These are phyloP conservation scores for Drosophila trichaetosa DNA, from an alignment of 2,888 invertebrate species.

Conservation along the genomic window DNA sequence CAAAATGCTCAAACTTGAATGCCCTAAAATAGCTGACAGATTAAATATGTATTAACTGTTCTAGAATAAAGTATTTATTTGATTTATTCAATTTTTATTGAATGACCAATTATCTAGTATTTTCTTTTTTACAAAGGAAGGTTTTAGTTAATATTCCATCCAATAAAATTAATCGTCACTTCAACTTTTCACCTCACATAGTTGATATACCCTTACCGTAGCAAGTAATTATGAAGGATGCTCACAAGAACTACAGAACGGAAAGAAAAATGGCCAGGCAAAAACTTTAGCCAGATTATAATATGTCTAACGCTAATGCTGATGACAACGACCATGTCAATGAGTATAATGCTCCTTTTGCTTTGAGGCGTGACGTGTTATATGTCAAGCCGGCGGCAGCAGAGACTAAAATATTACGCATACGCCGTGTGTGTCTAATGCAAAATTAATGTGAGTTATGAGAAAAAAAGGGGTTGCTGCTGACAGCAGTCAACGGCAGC, in stretches of 20 bases:
- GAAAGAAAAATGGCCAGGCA: conserved; percentile 17
- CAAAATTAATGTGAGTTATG: conserved; percentile 38
- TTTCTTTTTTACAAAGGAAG: not conserved
- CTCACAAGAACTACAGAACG: conserved; percentile 17
- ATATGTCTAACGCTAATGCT: conserved; percentile 68
- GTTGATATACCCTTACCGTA: not conserved
- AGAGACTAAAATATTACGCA: conserved; percentile 51
- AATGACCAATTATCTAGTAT: not conserved
- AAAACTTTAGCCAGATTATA: conserved; percentile 54
- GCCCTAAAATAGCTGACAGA: not conserved
- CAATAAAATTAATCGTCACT: not conserved
- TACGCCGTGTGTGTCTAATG: conserved; percentile 51
- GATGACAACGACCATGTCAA: conserved; percentile 51
- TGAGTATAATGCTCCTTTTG: conserved; percentile 37
- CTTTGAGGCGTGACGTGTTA: conserved; percentile 31
- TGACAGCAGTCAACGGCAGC: not conserved
- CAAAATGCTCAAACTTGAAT: not conserved
- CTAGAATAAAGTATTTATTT: not conserved
- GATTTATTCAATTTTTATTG: not conserved
- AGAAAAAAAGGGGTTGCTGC: conserved; percentile 50
- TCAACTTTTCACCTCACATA: not conserved
- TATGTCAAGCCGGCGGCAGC: conserved; percentile 43
- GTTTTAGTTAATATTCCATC: not conserved
- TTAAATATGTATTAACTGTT: not conserved
- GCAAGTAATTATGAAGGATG: conserved; percentile 27